phyloP scores from a whole-genome alignment of 2,113 vertebrate species.

The Misgurnus mizolepis region DNA sequence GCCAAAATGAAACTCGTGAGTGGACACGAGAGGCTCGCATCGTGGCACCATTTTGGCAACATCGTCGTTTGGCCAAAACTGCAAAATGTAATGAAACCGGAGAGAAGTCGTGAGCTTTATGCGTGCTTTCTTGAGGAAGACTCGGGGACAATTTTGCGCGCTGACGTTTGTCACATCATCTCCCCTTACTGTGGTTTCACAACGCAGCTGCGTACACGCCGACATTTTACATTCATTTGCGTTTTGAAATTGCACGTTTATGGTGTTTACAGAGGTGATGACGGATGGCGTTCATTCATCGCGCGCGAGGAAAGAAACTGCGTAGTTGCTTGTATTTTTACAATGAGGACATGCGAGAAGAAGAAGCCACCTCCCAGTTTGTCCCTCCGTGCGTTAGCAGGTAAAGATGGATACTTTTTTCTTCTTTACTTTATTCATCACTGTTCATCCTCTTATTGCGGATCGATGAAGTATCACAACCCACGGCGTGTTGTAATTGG shows the following conservation, averaged over 20 bases:
- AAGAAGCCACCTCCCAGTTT: constrained; percentile 55
- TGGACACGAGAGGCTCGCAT: background rate
- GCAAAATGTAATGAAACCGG: no score
- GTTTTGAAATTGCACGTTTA: constrained; percentile 47
- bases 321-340: constrained; percentile 45
- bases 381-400: constrained; percentile 56
- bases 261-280: constrained; percentile 1
- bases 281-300: constrained; percentile 16
- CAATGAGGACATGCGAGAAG: constrained; percentile 46
- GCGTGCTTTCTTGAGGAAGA: constrained; percentile 37
- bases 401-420: constrained; percentile 59
- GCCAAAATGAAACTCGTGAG: constrained; percentile 26
- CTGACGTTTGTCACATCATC: constrained; percentile 47
- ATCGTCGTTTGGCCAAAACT: background rate
- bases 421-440: constrained; percentile 15
- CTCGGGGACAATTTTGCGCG: constrained; percentile 30
- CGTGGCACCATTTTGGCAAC: constrained; percentile 16
- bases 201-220: constrained; percentile 51
- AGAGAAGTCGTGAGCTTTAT: background rate
- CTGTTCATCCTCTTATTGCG: background rate
- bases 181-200: constrained; percentile 50
- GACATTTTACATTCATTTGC: constrained; percentile 51
- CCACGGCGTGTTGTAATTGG: background rate
- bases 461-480: background rate
- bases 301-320: constrained; percentile 36